Percentiles rank a stretch among this genome's conserved stretches.
These are phyloP conservation scores for Beroe ovata DNA, from an alignment of 37 sponge, comb jelly and placozoan genomes.

Conservation along the genomic window DNA sequence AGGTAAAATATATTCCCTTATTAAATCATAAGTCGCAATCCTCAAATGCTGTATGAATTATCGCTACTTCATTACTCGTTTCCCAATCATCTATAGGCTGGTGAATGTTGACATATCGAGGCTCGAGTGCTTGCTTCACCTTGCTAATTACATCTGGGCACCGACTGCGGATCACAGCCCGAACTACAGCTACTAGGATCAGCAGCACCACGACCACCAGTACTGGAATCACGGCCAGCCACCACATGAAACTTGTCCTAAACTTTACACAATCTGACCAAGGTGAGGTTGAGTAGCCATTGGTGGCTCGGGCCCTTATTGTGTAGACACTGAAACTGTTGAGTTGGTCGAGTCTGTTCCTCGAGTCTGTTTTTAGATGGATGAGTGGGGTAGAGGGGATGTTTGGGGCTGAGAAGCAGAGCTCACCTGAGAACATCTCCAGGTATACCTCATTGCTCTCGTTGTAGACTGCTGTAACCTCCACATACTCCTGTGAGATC, in stretches of 20 bases:
- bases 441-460: background rate
- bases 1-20: no score
- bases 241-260: conserved; percentile 2
- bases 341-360: background rate
- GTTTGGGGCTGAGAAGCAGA: background rate
- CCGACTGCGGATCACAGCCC: background rate
- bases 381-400: background rate
- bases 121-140: conserved; percentile 44
- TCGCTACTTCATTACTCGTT: conserved; percentile 32
- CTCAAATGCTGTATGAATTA: conserved; percentile 31
- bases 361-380: background rate
- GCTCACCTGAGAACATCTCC: background rate
- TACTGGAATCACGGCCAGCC: background rate
- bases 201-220: background rate
- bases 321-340: conserved; percentile 4
- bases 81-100: conserved; percentile 30
- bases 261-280: conserved; percentile 13
- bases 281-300: conserved; percentile 65
- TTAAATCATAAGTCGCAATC: background rate
- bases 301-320: background rate
- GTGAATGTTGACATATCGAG: conserved; percentile 35
- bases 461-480: background rate
- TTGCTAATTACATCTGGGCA: conserved; percentile 37
- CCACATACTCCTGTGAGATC: background rate
- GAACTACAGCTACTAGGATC: background rate